Conservation (phyloP, 2,113 vertebrate genomes). For the Actinemys pallida region DNA sequence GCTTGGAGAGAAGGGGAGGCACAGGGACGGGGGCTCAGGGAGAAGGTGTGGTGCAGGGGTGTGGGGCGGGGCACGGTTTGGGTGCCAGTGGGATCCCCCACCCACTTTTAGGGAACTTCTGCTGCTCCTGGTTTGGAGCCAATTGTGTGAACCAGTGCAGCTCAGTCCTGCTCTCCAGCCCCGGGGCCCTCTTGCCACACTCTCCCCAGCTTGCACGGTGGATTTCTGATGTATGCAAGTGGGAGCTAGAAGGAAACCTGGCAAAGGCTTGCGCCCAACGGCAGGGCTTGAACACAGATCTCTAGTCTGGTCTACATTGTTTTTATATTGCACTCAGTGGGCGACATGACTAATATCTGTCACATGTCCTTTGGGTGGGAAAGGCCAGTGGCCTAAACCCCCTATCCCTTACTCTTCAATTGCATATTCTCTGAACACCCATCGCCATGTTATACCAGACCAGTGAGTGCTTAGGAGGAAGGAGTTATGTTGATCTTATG, state of each 20-base stretch:
- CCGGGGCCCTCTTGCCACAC: neutral
- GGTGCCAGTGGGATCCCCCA: too few species aligned
- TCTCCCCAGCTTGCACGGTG: neutral
- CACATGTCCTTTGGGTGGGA: neutral
- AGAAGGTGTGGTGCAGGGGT: too few species aligned
- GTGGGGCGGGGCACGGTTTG: too few species aligned
- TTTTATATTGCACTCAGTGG: too few species aligned
- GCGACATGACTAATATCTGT: too few species aligned
- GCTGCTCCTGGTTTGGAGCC: neutral
- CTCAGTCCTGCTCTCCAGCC: neutral
- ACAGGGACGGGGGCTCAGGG: too few species aligned
- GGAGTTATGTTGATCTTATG: neutral
- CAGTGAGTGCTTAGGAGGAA: neutral
- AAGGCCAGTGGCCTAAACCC: neutral
- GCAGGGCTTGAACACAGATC: too few species aligned
- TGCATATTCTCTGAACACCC: neutral
- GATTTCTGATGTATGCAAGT: neutral
- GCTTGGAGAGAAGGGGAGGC: too few species aligned
- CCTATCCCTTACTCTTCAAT: neutral
- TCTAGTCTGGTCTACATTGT: too few species aligned
- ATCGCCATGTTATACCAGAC: neutral
- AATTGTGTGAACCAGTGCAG: neutral
- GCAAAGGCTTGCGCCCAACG: neutral
- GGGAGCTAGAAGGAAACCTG: neutral
- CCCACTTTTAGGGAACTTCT: too few species aligned